phyloP scores from a whole-genome alignment of 2,888 invertebrate species.

The Chloroclysta siterata region DNA sequence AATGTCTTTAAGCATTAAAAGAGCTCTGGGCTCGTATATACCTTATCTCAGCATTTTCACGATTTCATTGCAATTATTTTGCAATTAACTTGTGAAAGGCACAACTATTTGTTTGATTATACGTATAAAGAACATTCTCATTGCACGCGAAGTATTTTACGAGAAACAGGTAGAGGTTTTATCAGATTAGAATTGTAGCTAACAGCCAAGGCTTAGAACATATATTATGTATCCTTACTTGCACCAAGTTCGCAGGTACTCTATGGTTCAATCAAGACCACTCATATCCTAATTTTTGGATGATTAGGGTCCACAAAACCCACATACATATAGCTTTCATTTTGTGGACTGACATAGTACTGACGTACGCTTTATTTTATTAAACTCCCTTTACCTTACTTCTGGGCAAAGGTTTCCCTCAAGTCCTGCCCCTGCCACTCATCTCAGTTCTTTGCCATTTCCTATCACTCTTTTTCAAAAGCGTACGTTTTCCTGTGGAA shows the following conservation, averaged over 20 bases:
- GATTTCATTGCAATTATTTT: conserved; percentile 8
- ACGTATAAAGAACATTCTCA: not conserved
- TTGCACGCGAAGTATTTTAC: not conserved
- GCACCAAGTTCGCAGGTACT: not conserved
- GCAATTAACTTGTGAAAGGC: conserved; percentile 18
- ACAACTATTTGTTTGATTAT: conserved; percentile 8
- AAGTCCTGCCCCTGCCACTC: no score
- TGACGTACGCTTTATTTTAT: no score
- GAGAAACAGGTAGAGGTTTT: not conserved
- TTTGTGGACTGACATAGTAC: no score
- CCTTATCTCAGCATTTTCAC: conserved; percentile 1
- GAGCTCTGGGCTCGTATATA: no score
- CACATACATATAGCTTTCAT: no score
- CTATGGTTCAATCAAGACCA: not conserved
- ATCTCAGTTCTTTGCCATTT: no score
- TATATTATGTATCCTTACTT: not conserved
- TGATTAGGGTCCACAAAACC: not conserved
- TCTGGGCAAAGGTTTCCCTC: no score
- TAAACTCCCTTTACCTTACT: no score
- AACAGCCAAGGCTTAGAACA: not conserved
- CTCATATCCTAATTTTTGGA: no score
- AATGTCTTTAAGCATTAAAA: not conserved
- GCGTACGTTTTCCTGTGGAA: no score
- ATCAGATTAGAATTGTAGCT: not conserved
- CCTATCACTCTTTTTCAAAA: no score